Evolutionary conservation across 2,113 vertebrate species (phyloP), one percentile per base, ranked within the genome.

Genomic region (Dipodomys spectabilis): DNA sequence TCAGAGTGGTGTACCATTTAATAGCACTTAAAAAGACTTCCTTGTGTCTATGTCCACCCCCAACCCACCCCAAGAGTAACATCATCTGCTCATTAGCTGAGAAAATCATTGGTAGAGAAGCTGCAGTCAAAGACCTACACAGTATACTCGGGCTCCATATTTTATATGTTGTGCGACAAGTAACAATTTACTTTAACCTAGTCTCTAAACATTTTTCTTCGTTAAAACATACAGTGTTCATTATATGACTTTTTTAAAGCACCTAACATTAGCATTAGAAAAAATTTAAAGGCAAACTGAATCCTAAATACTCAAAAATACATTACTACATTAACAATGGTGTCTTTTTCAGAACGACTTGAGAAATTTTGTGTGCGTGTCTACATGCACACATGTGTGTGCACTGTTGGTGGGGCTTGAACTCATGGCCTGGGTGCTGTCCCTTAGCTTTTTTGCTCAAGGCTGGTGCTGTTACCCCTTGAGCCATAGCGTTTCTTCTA

Each of bases 201-300:
- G 7, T 75, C 60, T 81, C 30, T 60, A 74, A 90, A 45, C 32
- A 72, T 62, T 23, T 81, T 60, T 86, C 32, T 73, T 18, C 53
- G 72, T 57, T 65, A 72, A 30, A 88, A 45, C 32, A 96, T 20
- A 86, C 32, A 75, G 11, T 73, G 73, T 68, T 44, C 25, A 30
- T 3, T 88, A 83, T 82, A 67, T 71, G 25, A 71, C 15, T 39
- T 39, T 39, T 39, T 39, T 32, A 74, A 86, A 94, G 35, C 45
- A 91, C 1, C 13, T 16, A 57, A 64, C 5, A 72, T 5, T 62
- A 39, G 39, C 39, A 39, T 39, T 39, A 39, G 39, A 39, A 39
- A 57, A 57, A 57, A 57, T 57, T 57, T 57, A 57, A 18, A 84
- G 39, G 71, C 11, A 92, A 95, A 95, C n/a, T 28, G 91, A 85